A percentile compares a stretch with the other conserved stretches of the same genome.
Conservation (phyloP, 2,113 vertebrate genomes). For the Otus sunia region DNA sequence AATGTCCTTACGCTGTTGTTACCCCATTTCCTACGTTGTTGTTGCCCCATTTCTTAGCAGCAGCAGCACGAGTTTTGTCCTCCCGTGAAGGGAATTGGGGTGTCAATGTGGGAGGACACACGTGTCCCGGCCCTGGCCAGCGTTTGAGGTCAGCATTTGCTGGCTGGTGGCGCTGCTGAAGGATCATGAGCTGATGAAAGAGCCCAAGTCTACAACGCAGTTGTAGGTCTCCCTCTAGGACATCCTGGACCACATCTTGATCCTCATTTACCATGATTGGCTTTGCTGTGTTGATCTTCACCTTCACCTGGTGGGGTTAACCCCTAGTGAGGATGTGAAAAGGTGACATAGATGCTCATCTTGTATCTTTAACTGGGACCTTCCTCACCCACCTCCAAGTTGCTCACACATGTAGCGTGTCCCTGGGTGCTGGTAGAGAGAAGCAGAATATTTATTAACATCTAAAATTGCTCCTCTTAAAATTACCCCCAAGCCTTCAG, state of each 20-base stretch:
- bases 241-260: background rate
- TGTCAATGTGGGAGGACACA: background rate
- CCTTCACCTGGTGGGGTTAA: background rate
- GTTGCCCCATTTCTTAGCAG: no score
- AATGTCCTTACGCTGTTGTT: fast-evolving
- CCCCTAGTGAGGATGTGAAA: background rate
- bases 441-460: background rate
- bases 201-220: background rate
- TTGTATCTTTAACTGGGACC: background rate
- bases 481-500: background rate
- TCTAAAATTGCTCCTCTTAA: background rate
- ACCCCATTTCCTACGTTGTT: no score
- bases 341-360: background rate
- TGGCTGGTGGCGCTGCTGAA: background rate
- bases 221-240: background rate
- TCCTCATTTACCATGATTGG: background rate
- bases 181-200: background rate
- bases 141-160: background rate
- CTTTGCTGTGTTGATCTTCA: background rate
- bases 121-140: no score
- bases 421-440: background rate
- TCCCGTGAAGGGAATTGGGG: background rate
- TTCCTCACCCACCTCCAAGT: no score
- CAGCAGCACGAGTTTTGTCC: background rate
- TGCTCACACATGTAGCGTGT: background rate